Percentiles rank a stretch among this genome's conserved stretches.
phyloP scores from a whole-genome alignment of 2,797 vertebrate species.

The Prionace glauca region DNA sequence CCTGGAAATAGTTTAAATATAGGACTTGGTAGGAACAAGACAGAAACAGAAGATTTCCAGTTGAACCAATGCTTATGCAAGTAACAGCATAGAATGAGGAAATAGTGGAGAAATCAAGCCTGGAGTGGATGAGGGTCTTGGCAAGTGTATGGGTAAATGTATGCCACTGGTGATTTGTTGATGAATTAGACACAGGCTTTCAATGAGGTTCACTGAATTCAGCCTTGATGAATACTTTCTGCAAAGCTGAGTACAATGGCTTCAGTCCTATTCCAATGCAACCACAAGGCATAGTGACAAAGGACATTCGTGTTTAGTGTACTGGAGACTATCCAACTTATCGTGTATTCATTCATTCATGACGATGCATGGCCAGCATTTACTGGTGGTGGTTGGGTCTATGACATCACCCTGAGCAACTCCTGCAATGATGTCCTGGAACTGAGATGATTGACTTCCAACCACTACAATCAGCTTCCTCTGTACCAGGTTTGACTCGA shows the following conservation, averaged over 20 bases:
- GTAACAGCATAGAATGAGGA: neutral
- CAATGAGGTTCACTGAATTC: neutral
- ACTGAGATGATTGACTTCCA: too few relatives aligned
- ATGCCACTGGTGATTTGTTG: neutral
- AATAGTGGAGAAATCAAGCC: neutral
- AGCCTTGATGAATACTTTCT: neutral
- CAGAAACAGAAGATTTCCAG: neutral
- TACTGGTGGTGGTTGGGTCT: too few relatives aligned
- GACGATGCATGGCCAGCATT: too few relatives aligned
- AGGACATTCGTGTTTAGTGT: too few relatives aligned
- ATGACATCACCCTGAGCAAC: too few relatives aligned
- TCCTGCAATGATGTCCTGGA: too few relatives aligned
- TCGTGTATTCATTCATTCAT: too few relatives aligned
- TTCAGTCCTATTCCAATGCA: neutral
- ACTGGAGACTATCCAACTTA: too few relatives aligned
- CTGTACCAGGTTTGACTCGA: too few relatives aligned
- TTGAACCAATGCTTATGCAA: neutral
- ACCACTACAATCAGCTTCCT: too few relatives aligned
- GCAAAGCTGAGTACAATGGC: neutral
- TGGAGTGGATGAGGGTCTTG: neutral
- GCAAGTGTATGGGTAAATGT: neutral
- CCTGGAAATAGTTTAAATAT: neutral
- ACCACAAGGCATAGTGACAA: neutral
- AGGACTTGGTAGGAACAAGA: neutral
- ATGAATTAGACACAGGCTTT: neutral